Evolutionary conservation across 2,797 vertebrate species (phyloP).

Genomic region (Erpetoichthys calabaricus): DNA sequence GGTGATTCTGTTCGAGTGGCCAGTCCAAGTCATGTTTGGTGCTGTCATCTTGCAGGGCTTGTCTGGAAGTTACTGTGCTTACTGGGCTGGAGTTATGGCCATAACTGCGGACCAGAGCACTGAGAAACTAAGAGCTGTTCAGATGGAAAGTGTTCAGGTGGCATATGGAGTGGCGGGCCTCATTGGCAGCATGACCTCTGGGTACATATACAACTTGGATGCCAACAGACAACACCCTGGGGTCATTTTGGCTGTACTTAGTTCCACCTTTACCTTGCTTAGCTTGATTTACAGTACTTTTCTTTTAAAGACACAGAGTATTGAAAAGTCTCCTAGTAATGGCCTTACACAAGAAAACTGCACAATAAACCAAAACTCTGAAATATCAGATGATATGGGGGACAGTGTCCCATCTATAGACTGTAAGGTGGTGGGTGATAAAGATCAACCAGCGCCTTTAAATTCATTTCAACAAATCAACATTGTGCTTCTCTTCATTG

Average conservation of each 20-base stretch:
- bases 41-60: slow-evolving; percentile 43
- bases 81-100: slow-evolving; percentile 48
- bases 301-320: slow-evolving; percentile 35
- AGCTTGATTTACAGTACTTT: slow-evolving; percentile 45
- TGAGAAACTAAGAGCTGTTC: slow-evolving; percentile 33
- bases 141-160: slow-evolving; percentile 44
- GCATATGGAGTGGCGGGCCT: slow-evolving; percentile 47
- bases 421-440: too few relatives aligned
- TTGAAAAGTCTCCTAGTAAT: background rate
- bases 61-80: slow-evolving; percentile 38
- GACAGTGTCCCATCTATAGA: too few relatives aligned
- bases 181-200: slow-evolving; percentile 47
- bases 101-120: slow-evolving; percentile 42
- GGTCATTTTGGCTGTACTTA: slow-evolving; percentile 38
- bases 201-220: slow-evolving; percentile 44
- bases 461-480: slow-evolving; percentile 22
- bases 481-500: slow-evolving; percentile 29
- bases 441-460: too few relatives aligned
- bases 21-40: slow-evolving; percentile 41
- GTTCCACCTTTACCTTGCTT: slow-evolving; percentile 38
- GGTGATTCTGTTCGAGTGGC: slow-evolving; percentile 43
- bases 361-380: too few relatives aligned
- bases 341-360: too few relatives aligned
- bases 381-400: too few relatives aligned
- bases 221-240: slow-evolving; percentile 28